Percentiles rank a stretch among this genome's conserved stretches.
Evolutionary conservation across 2,797 vertebrate genomes (phyloP).

Genomic region (Potorous gilbertii): DNA sequence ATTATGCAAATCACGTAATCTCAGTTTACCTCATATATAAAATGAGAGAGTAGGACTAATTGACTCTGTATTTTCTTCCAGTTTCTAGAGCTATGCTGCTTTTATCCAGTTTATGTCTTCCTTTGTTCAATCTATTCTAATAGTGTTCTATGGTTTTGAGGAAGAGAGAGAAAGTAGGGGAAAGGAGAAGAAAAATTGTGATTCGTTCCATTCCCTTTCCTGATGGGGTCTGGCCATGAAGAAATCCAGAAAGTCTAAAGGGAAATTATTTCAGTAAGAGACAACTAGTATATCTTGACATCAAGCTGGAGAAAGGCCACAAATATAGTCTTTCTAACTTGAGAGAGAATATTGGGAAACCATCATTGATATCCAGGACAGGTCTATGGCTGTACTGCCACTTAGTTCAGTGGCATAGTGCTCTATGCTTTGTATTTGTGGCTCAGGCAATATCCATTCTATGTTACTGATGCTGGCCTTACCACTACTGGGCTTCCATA

Average conservation of each 20-base stretch:
- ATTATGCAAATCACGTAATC: not conserved
- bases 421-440: not conserved
- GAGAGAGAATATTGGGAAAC: not conserved
- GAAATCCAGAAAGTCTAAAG: not conserved
- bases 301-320: not conserved
- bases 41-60: not conserved
- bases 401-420: not conserved
- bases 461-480: not conserved
- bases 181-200: not conserved
- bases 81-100: not conserved
- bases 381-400: not conserved
- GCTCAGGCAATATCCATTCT: constrained; percentile 16
- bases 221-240: not conserved
- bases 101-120: not conserved
- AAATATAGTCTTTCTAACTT: not conserved
- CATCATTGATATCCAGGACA: not conserved
- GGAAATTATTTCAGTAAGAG: not conserved
- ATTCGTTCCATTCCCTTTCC: not conserved
- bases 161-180: not conserved
- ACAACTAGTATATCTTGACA: not conserved
- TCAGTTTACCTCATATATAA: not conserved
- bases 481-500: not conserved
- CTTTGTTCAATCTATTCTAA: not conserved
- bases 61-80: not conserved
- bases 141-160: not conserved